Evolutionary conservation across 2,888 invertebrate genomes (phyloP).

Genomic region (Chloroclystis v-ata): DNA sequence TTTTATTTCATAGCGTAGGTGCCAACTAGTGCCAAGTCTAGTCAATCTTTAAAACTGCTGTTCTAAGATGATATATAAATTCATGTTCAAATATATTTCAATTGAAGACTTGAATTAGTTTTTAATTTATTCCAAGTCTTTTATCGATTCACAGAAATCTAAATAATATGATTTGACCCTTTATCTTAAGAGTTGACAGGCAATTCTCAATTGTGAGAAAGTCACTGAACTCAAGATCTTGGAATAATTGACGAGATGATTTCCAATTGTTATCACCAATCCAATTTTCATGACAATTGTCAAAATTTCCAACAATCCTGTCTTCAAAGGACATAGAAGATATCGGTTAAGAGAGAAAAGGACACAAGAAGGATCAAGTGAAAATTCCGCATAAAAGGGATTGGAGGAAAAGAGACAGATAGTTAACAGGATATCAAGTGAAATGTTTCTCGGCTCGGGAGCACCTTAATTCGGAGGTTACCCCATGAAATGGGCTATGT

Average conservation of each 20-base stretch:
- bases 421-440: constrained; percentile 9
- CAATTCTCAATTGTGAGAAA: neutral
- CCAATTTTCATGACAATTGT: neutral
- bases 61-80: too few relatives aligned
- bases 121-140: too few relatives aligned
- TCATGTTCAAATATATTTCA: too few relatives aligned
- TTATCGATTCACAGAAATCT: too few relatives aligned
- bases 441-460: constrained; percentile 16
- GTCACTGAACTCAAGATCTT: neutral
- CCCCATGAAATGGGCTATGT: constrained; percentile 39
- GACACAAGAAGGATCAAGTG: neutral
- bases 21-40: too few relatives aligned
- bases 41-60: too few relatives aligned
- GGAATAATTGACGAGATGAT: neutral
- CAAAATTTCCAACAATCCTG: neutral
- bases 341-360: too few relatives aligned
- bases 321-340: neutral
- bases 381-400: constrained; percentile 1
- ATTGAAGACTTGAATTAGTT: too few relatives aligned
- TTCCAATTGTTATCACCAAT: constrained; percentile 1
- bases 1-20: too few relatives aligned
- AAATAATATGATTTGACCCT: too few relatives aligned
- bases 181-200: too few relatives aligned
- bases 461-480: constrained; percentile 28
- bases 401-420: constrained; percentile 1